Evolutionary conservation across 64 coral and sea anemone species (phyloP), one percentile per base, ranked within the genome.

Genomic region (Pachyseris speciosa): DNA sequence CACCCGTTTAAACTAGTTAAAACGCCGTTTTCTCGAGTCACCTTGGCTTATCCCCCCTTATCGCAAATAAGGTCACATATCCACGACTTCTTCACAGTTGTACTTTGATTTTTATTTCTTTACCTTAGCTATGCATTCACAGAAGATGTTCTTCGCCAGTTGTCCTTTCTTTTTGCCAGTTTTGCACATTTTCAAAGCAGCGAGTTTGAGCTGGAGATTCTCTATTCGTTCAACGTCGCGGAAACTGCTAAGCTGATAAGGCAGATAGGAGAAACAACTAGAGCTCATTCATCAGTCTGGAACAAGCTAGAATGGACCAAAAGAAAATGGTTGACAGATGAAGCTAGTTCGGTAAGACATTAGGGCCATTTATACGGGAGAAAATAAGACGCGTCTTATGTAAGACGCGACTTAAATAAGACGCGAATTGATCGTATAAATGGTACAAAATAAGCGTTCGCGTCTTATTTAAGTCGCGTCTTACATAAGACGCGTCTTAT

Each of bases 281-380:
- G 86, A 80, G 63, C 58, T 38, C 63, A 74, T 6, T 93, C 95
- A 19, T 55, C 68, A 78, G 86, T 93, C 33, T 97, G 95, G 95
- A 67, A 89, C 5, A 65, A 86, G 49, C 45, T 64, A 38, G 95
- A 97, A 61, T 97, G 95, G 95, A 50, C 64, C 19, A 93, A 94
- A 39, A 45, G 95, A 20, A 93, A 93, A 65, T 97, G 95, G 95
- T 80, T 97, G 7, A 93, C 95, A 50, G 45, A 90, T 76, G 95
- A 97, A 65, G 84, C 93, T 51, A 97, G 91, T 39, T 67, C 49
- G 47, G 95, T 97, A 43, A 86, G 93, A 57, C 6, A 65, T 12
- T 69, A n/a, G n/a, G n/a, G n/a, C n/a, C n/a, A n/a, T n/a, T n/a
- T n/a, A n/a, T n/a, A n/a, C n/a, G n/a, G n/a, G n/a, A n/a, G n/a